A percentile compares a stretch with the other conserved stretches of the same genome.
These are phyloP conservation scores for Seira musarum DNA, from an alignment of 2,888 invertebrate species.

Conservation along the genomic window DNA sequence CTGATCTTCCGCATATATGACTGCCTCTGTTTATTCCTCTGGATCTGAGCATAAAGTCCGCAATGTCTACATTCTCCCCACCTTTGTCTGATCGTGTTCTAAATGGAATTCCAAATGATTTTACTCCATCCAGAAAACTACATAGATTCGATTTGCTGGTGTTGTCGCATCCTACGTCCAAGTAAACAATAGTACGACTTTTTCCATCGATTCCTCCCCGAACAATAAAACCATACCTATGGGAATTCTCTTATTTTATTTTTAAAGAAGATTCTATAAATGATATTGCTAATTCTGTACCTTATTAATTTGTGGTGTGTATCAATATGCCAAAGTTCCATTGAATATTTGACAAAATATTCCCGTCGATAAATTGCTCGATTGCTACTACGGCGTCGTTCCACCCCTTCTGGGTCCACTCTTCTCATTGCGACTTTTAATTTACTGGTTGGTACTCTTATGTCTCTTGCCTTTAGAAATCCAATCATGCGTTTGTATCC, in stretches of 20 bases:
- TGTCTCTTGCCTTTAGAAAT: constrained; percentile 22
- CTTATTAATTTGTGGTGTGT: constrained; percentile 54
- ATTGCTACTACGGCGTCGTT: constrained; percentile 29
- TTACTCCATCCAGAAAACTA: constrained; percentile 37
- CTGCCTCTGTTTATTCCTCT: constrained; percentile 40
- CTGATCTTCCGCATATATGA: constrained; percentile 57
- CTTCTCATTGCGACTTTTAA: constrained; percentile 35
- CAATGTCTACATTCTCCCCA: constrained; percentile 52
- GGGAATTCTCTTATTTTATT: no score
- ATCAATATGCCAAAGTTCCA: constrained; percentile 61
- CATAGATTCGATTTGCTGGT: constrained; percentile 27
- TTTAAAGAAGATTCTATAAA: no score
- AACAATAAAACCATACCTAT: constrained; percentile 57
- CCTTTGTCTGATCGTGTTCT: constrained; percentile 57
- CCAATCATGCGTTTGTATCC: constrained; percentile 62
- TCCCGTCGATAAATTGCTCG: constrained; percentile 50
- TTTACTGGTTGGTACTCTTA: constrained; percentile 36
- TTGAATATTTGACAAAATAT: constrained; percentile 55
- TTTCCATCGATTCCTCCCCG: constrained; percentile 61
- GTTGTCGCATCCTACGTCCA: constrained; percentile 47
- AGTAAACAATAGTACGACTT: constrained; percentile 37
- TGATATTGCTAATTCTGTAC: no score
- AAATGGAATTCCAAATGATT: constrained; percentile 38
- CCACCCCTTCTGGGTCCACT: constrained; percentile 58
- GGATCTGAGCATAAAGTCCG: constrained; percentile 41